Evolutionary conservation across 1,140 invertebrate species (phyloP).

Genomic region (Heliothis virescens): DNA sequence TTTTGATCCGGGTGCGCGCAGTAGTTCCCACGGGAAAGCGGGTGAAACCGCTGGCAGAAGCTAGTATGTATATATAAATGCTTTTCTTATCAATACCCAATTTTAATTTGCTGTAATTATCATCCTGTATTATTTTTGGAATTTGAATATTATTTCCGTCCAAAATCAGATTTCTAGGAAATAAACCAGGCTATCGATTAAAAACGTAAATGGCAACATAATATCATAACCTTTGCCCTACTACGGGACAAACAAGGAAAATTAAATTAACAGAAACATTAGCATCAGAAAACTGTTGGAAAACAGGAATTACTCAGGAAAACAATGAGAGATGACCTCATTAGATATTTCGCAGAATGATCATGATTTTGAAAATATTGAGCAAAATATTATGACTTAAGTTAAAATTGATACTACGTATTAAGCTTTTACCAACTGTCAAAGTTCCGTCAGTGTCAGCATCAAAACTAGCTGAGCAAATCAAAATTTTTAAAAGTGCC

Average conservation of each 20-base stretch:
- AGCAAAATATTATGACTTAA: neutral
- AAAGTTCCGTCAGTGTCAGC: too few relatives aligned
- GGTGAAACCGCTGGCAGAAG: too few relatives aligned
- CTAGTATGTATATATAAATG: too few relatives aligned
- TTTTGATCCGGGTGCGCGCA: too few relatives aligned
- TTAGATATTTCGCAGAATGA: neutral
- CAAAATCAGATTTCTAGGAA: neutral
- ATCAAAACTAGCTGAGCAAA: too few relatives aligned
- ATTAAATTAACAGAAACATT: neutral
- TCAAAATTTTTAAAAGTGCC: too few relatives aligned
- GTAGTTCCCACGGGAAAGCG: too few relatives aligned
- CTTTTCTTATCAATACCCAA: too few relatives aligned
- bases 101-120: too few relatives aligned
- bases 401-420: too few relatives aligned
- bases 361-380: neutral
- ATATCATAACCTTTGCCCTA: neutral
- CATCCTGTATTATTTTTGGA: too few relatives aligned
- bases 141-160: neutral
- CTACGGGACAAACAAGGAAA: constrained; percentile 18
- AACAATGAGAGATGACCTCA: neutral
- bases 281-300: neutral
- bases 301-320: neutral
- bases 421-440: too few relatives aligned
- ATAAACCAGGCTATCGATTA: neutral
- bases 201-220: neutral